Evolutionary conservation across 2,888 invertebrate genomes (phyloP).

Genomic region (Diaphora mendica): DNA sequence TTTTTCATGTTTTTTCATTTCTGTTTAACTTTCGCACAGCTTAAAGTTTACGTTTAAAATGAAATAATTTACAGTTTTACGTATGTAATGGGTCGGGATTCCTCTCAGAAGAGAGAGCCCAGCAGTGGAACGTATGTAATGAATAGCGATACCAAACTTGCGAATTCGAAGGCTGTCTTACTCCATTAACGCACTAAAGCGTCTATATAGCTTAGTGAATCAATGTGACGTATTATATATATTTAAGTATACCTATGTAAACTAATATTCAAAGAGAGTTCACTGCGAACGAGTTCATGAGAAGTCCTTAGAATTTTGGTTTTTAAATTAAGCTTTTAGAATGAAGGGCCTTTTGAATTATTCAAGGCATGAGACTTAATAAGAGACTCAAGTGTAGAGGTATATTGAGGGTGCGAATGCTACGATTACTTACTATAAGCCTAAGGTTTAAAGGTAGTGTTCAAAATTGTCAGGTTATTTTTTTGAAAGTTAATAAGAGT

Average conservation of each 20-base stretch:
- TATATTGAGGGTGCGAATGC: neutral
- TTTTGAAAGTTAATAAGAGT: neutral
- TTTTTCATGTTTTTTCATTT: no score
- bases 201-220: neutral
- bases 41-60: no score
- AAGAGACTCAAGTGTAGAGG: neutral
- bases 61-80: no score
- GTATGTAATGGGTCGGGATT: neutral
- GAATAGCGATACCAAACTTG: neutral
- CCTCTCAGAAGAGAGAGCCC: no score
- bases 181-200: neutral
- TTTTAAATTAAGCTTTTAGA: conserved; percentile 10
- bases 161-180: neutral
- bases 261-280: conserved; percentile 4
- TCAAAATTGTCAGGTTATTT: neutral
- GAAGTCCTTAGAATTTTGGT: neutral
- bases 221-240: neutral
- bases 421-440: neutral
- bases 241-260: neutral
- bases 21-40: no score
- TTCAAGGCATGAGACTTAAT: neutral
- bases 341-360: conserved; percentile 12
- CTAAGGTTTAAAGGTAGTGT: neutral
- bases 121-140: neutral
- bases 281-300: conserved; percentile 4